Conservation (phyloP, 2,113 vertebrate genomes). For the Tetrao urogallus region DNA sequence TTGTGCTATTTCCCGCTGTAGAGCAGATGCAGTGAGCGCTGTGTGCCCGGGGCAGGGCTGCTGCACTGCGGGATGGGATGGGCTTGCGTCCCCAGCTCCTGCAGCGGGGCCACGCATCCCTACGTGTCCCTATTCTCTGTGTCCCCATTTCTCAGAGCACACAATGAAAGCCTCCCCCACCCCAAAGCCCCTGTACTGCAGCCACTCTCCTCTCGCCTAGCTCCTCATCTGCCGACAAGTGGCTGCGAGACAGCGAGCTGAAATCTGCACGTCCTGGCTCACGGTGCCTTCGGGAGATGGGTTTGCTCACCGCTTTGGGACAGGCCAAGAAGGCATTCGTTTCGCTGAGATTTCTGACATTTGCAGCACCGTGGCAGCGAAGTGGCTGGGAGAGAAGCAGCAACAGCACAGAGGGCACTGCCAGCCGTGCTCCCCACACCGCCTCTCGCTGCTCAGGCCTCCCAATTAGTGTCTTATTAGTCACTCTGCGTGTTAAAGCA, state of each 20-base stretch:
- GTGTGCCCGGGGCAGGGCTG: not conserved
- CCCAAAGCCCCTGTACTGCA: not conserved
- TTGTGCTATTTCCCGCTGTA: conserved; percentile 26
- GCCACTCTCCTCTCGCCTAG: too few relatives aligned
- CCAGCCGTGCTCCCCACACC: not conserved
- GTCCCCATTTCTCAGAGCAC: not conserved
- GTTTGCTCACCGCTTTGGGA: fast-evolving
- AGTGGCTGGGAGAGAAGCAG: not conserved
- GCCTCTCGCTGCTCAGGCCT: not conserved
- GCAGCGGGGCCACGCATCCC: not conserved
- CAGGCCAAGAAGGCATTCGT: not conserved
- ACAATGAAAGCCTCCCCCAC: not conserved
- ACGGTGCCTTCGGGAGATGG: fast-evolving
- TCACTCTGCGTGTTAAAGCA: conserved; percentile 68
- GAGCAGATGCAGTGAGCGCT: conserved; percentile 1
- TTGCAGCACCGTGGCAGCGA: not conserved
- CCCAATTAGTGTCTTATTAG: conserved; percentile 76
- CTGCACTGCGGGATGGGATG: not conserved
- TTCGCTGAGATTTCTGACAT: not conserved
- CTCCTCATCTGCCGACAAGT: too few relatives aligned
- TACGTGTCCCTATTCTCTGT: not conserved
- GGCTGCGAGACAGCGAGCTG: fast-evolving
- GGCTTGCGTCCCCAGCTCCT: not conserved
- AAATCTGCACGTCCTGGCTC: not conserved
- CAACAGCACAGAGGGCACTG: not conserved